Percentiles rank a stretch among this genome's conserved stretches.
Conservation (phyloP, 2,113 vertebrate species). For the Passer montanus region DNA sequence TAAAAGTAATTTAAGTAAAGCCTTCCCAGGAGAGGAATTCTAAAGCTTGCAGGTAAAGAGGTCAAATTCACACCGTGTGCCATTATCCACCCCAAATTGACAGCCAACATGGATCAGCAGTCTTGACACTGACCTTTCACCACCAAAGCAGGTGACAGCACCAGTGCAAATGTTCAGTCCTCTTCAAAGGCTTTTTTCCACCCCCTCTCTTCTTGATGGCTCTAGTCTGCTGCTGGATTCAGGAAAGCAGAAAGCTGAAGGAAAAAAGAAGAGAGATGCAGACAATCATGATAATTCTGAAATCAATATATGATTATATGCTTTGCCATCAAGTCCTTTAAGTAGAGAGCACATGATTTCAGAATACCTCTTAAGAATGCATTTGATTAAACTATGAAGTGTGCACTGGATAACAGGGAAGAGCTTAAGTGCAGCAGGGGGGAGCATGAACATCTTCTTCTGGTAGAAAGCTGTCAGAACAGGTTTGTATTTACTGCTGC, state of each 20-base stretch:
- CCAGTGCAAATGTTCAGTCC: not conserved
- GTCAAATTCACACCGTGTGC: not conserved
- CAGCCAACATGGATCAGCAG: not conserved
- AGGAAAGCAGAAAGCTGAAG: constrained; percentile 13
- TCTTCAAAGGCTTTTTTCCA: not conserved
- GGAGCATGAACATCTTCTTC: not conserved
- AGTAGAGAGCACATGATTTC: not conserved
- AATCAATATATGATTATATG: not conserved
- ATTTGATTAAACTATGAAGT: not conserved
- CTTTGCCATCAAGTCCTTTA: not conserved
- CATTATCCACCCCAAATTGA: not conserved
- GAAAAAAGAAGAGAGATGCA: not conserved
- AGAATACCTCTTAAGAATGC: not conserved
- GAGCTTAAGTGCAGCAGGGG: not conserved
- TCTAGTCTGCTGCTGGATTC: not conserved
- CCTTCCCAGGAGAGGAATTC: not conserved
- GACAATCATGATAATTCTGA: not conserved
- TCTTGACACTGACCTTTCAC: constrained; percentile 3
- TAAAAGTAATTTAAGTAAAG: not conserved
- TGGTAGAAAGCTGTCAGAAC: not conserved
- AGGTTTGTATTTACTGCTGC: not conserved
- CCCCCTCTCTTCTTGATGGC: not conserved
- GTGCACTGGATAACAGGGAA: not conserved
- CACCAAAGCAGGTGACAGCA: not conserved
- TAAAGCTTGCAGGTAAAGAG: not conserved